phyloP scores from a whole-genome alignment of 1,140 invertebrate genomes.

The Drosophila setifemur region DNA sequence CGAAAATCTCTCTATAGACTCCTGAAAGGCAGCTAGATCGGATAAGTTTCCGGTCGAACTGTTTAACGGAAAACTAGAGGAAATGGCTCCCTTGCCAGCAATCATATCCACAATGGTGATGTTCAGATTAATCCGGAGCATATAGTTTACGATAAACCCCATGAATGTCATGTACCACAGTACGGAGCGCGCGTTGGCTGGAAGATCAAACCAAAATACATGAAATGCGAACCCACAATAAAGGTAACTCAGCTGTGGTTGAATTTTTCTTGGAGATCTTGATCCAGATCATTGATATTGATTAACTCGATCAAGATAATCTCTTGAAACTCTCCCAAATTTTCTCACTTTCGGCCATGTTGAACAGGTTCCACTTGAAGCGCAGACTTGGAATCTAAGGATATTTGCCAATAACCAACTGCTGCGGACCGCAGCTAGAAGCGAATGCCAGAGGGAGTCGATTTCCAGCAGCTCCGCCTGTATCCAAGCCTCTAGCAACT shows the following conservation, averaged over 20 bases:
- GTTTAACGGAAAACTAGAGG: neutral
- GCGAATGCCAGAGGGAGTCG: slow-evolving; percentile 53
- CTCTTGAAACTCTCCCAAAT: neutral
- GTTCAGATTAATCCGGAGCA: slow-evolving; percentile 91
- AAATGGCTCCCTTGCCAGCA: slow-evolving; percentile 55
- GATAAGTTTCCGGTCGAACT: slow-evolving; percentile 45
- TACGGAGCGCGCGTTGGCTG: slow-evolving; percentile 82
- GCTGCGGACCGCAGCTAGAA: slow-evolving; percentile 29
- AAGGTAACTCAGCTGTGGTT: slow-evolving; percentile 54
- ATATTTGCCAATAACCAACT: slow-evolving; percentile 12
- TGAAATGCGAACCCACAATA: slow-evolving; percentile 43
- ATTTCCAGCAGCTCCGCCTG: slow-evolving; percentile 11
- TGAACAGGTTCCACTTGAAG: neutral
- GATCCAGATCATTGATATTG: slow-evolving; percentile 45
- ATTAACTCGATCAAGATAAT: slow-evolving; percentile 33
- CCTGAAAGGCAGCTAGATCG: slow-evolving; percentile 8
- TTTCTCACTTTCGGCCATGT: slow-evolving; percentile 59
- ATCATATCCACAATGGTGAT: slow-evolving; percentile 95
- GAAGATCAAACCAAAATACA: slow-evolving; percentile 16
- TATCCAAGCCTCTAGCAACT: slow-evolving; percentile 51
- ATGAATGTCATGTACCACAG: slow-evolving; percentile 88
- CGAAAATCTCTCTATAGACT: slow-evolving; percentile 45
- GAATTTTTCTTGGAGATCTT: slow-evolving; percentile 40
- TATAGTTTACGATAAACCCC: slow-evolving; percentile 91
- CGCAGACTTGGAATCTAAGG: neutral